phyloP scores from a whole-genome alignment of 2,888 invertebrate genomes.

The Proisotoma minuta region DNA sequence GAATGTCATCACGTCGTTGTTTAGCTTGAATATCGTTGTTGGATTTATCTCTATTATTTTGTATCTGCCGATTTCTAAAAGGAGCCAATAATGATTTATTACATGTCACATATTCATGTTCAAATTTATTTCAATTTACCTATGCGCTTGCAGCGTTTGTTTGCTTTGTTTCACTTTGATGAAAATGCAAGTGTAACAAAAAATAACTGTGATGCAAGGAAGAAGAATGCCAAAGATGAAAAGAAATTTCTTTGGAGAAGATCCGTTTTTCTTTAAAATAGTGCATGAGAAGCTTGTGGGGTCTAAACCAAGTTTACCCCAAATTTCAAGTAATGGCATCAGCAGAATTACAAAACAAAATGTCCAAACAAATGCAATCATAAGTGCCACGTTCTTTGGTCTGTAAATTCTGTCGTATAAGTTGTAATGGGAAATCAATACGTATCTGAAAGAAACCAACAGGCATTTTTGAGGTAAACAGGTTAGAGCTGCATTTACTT shows the following conservation, averaged over 20 bases:
- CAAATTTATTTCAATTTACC: constrained; percentile 53
- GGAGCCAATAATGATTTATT: no score
- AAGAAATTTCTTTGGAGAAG: constrained; percentile 76
- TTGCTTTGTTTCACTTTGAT: constrained; percentile 71
- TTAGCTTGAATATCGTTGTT: no score
- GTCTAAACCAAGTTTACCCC: constrained; percentile 79
- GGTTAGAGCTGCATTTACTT: neutral
- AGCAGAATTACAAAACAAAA: constrained; percentile 68
- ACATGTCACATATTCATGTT: no score
- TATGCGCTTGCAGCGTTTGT: constrained; percentile 66
- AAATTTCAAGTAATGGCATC: constrained; percentile 72
- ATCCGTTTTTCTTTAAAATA: constrained; percentile 69
- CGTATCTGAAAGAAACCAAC: constrained; percentile 61
- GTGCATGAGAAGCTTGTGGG: constrained; percentile 81
- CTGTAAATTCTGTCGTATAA: constrained; percentile 75
- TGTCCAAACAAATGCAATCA: constrained; percentile 74
- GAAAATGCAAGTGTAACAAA: constrained; percentile 81
- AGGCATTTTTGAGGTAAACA: neutral
- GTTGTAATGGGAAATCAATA: constrained; percentile 74
- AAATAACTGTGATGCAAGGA: constrained; percentile 77
- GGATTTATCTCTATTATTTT: no score
- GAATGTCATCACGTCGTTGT: constrained; percentile 63
- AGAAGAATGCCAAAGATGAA: constrained; percentile 77
- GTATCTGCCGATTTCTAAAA: no score
- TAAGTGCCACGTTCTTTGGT: constrained; percentile 65